Evolutionary conservation across 2,888 invertebrate species (phyloP).

Genomic region (Hypercompe scribonia): DNA sequence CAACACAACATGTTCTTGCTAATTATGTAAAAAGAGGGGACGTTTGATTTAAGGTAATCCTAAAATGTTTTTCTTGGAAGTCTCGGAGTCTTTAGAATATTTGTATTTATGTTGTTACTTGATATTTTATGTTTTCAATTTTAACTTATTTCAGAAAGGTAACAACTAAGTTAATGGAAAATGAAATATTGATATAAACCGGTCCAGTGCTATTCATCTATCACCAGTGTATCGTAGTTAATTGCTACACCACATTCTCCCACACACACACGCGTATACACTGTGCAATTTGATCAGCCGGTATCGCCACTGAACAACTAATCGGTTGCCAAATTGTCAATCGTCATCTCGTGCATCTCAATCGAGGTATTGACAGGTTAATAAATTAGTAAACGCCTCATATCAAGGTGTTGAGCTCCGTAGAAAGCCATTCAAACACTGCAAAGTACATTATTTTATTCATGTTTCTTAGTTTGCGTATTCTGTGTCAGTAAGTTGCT

Average conservation of each 20-base stretch:
- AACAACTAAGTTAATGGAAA: too few relatives aligned
- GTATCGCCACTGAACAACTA: background rate
- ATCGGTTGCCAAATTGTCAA: slow-evolving; percentile 7
- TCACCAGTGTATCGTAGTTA: too few relatives aligned
- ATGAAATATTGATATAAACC: too few relatives aligned
- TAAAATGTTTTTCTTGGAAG: background rate
- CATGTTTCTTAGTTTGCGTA: background rate
- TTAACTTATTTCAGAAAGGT: too few relatives aligned
- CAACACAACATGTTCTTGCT: too few relatives aligned
- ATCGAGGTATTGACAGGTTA: slow-evolving; percentile 15
- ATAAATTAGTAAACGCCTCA: slow-evolving; percentile 23
- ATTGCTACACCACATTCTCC: too few relatives aligned
- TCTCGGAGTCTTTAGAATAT: background rate
- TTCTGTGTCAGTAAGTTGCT: too few relatives aligned
- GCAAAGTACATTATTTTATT: too few relatives aligned
- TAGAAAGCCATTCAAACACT: background rate
- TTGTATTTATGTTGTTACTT: too few relatives aligned
- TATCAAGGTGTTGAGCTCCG: slow-evolving; percentile 7
- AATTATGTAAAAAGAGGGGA: background rate
- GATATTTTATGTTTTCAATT: too few relatives aligned
- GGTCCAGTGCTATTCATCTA: too few relatives aligned
- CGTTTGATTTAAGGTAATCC: background rate
- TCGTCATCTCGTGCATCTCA: slow-evolving; percentile 3
- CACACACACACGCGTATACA: too few relatives aligned
- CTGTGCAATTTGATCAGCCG: background rate